Base-by-base conservation (phyloP, 2,113 vertebrate species). In the Equus przewalskii region DNA sequence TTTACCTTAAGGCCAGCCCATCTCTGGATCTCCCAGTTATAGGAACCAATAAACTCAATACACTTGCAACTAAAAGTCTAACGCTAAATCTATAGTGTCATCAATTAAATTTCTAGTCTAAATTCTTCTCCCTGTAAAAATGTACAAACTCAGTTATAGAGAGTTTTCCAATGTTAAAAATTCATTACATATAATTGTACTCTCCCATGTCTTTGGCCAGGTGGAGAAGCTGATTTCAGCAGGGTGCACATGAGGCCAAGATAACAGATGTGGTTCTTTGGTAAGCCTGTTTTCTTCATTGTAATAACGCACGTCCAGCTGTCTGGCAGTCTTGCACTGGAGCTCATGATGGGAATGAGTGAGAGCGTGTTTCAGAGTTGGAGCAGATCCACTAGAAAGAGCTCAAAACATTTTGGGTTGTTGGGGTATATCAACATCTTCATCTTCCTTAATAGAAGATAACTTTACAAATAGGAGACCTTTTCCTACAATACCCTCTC, bases 231-330 rank as follows among this genome's bases (percentile, higher is more conserved):
- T 72, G 80, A 65, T 92, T 93, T 95, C 79, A 62, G 30, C 41
- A 60, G 95, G 21, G 80, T 72, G 83, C 58, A 36, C 4, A 14
- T 36, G 54, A 96, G 75, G 92, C 64, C 94, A 76, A 78, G 58
- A 21, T 28, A 91, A 75, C 95, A 98, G 94, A 96, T 96, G 95
- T 60, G 51, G 70, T 28, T 64, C 78, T 94, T 65, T 44, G 64
- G 49, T 75, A 49, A 44, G 86, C 19, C 54, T 72, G 22, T 84
- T 76, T 82, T n/a, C 70, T 56, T 93, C 69, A 87, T 54, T 95
- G 89, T 12, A 14, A 62, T 15, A 16, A 62, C 21, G 24, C 58
- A 60, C 0, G 0, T 78, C 84, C 95, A 94, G 96, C 96, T 96
- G 79, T 95, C 87, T 97, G 96, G 95, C 86, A 94, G 73, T 10